Evolutionary conservation across 92 coral and sea anemone genomes (phyloP), one percentile per base, ranked within the genome.

Genomic region (Palythoa grandiflora): DNA sequence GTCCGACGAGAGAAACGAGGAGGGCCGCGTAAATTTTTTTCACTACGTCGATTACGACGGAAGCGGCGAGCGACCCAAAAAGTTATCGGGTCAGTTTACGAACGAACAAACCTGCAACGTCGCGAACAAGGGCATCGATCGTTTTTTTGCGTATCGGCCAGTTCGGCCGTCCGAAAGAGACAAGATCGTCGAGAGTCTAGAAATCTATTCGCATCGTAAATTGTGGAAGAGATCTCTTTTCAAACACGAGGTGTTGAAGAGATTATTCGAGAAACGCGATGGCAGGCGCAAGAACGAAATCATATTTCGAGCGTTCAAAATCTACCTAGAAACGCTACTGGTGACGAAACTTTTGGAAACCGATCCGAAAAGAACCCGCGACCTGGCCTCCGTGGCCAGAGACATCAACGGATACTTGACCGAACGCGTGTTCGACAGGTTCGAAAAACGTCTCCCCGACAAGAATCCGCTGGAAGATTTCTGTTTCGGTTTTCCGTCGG

Each of bases 161-260:
- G 38, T 68, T 3, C 73, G 19, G n/a, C 11, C n/a, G n/a, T 68
- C 39, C 13, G 38, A 68, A n/a, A 68, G 73, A 68, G 73, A 68
- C 40, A 38, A 15, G 5, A 68, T 68, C 40, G 38, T 68, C 3
- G 3, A 68, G 40, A 9, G 19, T 2, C 19, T 68, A n/a, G 73
- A 68, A 19, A 68, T 68, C 3, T 68, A 68, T 8, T 20, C 73
- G 4, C 73, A 68, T 68, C 73, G 73, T n/a, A 68, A 68, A 68
- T 68, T 68, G 19, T 68, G 73, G 73, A 68, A 68, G n/a, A 20
- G 73, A n/a, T 68, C 38, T 68, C 73, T 68, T 3, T 68, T 68
- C 13, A 68, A 68, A 68, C 2, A 19, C 5, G 73, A 68, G 2
- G 40, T 68, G 6, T 20, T 68, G 13, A 68, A 68, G 19, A 19